phyloP scores from a whole-genome alignment of 35 echinoderm and acorn worm species.

The Apostichopus parvimensis region DNA sequence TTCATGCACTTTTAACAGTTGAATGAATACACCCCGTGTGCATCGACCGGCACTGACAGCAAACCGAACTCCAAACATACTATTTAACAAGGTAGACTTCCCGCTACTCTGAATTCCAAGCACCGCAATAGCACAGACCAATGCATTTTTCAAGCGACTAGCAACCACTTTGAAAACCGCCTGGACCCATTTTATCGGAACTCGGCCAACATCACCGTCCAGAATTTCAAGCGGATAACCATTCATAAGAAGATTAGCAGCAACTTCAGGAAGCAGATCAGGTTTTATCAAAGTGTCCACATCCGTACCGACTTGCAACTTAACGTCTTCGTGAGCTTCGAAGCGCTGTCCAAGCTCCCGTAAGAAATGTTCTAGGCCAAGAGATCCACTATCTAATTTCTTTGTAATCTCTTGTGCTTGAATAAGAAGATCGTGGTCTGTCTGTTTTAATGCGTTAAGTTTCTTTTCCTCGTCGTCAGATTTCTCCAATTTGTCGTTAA shows the following conservation, averaged over 20 bases:
- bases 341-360: no score
- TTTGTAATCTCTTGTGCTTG: no score
- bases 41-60: conserved; percentile 49
- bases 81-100: conserved; percentile 45
- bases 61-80: conserved; percentile 41
- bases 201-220: conserved; percentile 21
- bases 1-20: conserved; percentile 21
- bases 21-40: conserved; percentile 40
- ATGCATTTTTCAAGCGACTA: neutral
- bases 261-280: neutral
- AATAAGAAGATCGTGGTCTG: neutral
- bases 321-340: neutral
- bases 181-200: conserved; percentile 43
- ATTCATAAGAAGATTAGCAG: conserved; percentile 21
- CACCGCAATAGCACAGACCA: conserved; percentile 19
- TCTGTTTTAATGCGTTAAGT: neutral
- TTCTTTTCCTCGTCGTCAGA: conserved; percentile 25
- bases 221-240: conserved; percentile 44
- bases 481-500: neutral
- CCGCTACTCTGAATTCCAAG: conserved; percentile 55
- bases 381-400: no score
- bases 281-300: neutral
- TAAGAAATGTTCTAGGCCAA: no score
- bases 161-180: neutral
- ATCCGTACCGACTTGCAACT: neutral